phyloP scores from a whole-genome alignment of 2,113 vertebrate species.

The Phyllopteryx taeniolatus region DNA sequence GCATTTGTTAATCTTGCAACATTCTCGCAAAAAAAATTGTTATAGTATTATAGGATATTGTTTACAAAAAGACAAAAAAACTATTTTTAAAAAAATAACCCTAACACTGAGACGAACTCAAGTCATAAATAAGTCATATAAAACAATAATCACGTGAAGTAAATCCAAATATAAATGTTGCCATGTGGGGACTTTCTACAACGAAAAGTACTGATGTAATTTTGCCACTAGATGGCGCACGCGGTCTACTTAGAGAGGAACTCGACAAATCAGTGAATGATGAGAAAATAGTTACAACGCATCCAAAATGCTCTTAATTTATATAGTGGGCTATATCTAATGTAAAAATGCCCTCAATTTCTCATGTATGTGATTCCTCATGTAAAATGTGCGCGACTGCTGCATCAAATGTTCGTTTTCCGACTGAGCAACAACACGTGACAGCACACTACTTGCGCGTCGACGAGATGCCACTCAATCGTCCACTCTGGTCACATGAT shows the following conservation, averaged over 20 bases:
- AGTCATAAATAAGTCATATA: no score
- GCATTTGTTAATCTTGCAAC: no score
- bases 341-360: not conserved
- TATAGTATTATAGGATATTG: no score
- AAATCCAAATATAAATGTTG: no score
- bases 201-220: not conserved
- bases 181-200: not conserved
- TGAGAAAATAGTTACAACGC: not conserved
- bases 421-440: conserved; percentile 10
- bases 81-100: no score
- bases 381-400: no score
- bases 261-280: not conserved
- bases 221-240: conserved; percentile 38
- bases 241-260: not conserved
- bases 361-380: not conserved
- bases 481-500: conserved; percentile 40
- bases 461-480: not conserved
- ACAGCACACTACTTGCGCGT: conserved; percentile 6
- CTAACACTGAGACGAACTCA: no score
- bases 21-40: no score
- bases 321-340: not conserved
- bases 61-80: no score
- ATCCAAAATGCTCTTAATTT: not conserved
- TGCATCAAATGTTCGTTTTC: no score
- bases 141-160: no score